Percentiles rank a stretch among this genome's conserved stretches.
phyloP scores from a whole-genome alignment of 30 jellyfish, hydroid and myxozoan genomes.

The Nemopilema nomurai region DNA sequence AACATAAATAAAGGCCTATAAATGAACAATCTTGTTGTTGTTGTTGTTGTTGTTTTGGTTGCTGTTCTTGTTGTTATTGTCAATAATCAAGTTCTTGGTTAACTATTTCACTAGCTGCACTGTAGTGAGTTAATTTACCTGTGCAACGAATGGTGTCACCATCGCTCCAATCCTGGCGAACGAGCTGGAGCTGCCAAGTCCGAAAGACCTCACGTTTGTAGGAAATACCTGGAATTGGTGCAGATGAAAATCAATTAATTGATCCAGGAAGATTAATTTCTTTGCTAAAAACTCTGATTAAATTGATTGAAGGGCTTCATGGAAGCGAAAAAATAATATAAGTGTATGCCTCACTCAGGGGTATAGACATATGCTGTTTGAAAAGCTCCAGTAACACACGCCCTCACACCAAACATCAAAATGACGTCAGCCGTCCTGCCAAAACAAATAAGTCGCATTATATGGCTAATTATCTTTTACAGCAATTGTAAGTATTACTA shows the following conservation, averaged over 20 bases:
- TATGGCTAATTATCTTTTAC: background rate
- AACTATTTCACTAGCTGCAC: too few species aligned
- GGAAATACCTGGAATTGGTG: constrained; percentile 77
- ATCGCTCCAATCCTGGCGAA: constrained; percentile 88
- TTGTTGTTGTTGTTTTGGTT: too few species aligned
- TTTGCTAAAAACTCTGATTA: too few species aligned
- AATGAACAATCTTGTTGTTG: too few species aligned
- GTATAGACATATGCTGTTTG: constrained; percentile 95
- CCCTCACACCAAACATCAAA: constrained; percentile 89
- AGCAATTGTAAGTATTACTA: background rate
- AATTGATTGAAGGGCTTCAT: too few species aligned
- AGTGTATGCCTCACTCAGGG: constrained; percentile 91
- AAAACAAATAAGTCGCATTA: background rate
- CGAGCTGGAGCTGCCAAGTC: constrained; percentile 82
- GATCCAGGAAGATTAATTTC: too few species aligned
- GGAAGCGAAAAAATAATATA: too few species aligned
- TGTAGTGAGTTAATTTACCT: constrained; percentile 41
- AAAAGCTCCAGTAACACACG: constrained; percentile 78
- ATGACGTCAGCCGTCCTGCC: constrained; percentile 71
- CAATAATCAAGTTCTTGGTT: too few species aligned
- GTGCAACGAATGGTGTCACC: constrained; percentile 94
- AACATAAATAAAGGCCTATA: too few species aligned
- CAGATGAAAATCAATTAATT: background rate
- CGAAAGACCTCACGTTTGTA: constrained; percentile 85
- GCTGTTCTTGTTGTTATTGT: too few species aligned